Evolutionary conservation across 2,888 invertebrate species (phyloP).

Genomic region (Dryadula phaetusa): DNA sequence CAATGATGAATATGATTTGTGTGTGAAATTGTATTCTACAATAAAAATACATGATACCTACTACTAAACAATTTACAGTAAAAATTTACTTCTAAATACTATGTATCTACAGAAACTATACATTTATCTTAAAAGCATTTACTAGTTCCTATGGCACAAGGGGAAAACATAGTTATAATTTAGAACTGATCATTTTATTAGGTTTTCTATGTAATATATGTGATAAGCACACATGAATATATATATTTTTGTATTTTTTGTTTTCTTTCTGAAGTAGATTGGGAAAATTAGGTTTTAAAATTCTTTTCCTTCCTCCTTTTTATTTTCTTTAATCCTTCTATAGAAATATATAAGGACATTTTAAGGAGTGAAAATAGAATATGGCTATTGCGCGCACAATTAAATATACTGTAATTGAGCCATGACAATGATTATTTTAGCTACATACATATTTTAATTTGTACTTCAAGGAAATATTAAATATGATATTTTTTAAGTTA

Average conservation of each 20-base stretch:
- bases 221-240: not conserved
- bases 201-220: not conserved
- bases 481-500: no score
- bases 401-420: not conserved
- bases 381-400: no score
- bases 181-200: no score
- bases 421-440: not conserved
- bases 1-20: not conserved
- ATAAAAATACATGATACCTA: slow-evolving; percentile 5
- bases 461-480: no score
- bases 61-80: slow-evolving; percentile 7
- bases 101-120: slow-evolving; percentile 28
- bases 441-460: not conserved
- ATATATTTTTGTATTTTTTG: not conserved
- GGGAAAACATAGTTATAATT: slow-evolving; percentile 7
- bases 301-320: no score
- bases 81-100: slow-evolving; percentile 25
- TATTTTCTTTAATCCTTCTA: no score
- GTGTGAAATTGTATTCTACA: not conserved
- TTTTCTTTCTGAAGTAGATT: not conserved
- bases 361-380: no score
- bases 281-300: no score
- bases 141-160: slow-evolving; percentile 41
- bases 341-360: no score
- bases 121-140: slow-evolving; percentile 24